Percentiles rank a stretch among this genome's conserved stretches.
phyloP scores from a whole-genome alignment of 2,113 vertebrate genomes.

The Protobothrops flavoviridis region DNA sequence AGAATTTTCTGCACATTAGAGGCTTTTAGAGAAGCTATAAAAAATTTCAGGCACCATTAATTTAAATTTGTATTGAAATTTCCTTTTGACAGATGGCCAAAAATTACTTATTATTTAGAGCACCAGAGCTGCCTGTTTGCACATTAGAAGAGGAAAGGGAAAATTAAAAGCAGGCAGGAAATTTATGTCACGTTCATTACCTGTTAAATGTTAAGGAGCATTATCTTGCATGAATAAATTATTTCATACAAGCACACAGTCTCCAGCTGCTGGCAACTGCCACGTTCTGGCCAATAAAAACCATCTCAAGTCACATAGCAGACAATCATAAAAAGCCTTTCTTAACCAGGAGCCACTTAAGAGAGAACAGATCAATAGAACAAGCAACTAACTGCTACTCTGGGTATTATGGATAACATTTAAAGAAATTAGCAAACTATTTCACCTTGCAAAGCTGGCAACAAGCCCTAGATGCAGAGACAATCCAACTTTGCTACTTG shows the following conservation, averaged over 20 bases:
- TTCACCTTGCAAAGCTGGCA: slow-evolving; percentile 68
- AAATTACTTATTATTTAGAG: slow-evolving; percentile 87
- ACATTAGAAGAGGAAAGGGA: slow-evolving; percentile 79
- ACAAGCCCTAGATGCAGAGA: slow-evolving; percentile 50
- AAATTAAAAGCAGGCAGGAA: slow-evolving; percentile 80
- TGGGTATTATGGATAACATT: slow-evolving; percentile 71
- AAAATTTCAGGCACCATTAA: slow-evolving; percentile 87
- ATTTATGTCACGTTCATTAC: slow-evolving; percentile 82
- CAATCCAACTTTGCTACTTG: slow-evolving; percentile 50
- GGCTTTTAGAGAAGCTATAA: slow-evolving; percentile 83
- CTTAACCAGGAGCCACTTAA: slow-evolving; percentile 72
- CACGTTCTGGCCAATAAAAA: slow-evolving; percentile 68
- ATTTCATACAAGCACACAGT: slow-evolving; percentile 70
- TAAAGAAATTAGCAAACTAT: slow-evolving; percentile 73
- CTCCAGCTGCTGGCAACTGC: slow-evolving; percentile 72
- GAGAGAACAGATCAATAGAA: slow-evolving; percentile 66
- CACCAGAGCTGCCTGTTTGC: slow-evolving; percentile 78
- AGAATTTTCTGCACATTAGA: slow-evolving; percentile 84
- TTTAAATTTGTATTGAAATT: slow-evolving; percentile 88
- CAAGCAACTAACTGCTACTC: slow-evolving; percentile 71
- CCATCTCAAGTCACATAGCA: slow-evolving; percentile 64
- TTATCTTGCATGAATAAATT: slow-evolving; percentile 79
- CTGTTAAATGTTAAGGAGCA: slow-evolving; percentile 82
- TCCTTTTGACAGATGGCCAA: slow-evolving; percentile 86
- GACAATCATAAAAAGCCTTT: slow-evolving; percentile 71